Conservation (phyloP, 2,888 invertebrate genomes). For the Lutraria lutraria region DNA sequence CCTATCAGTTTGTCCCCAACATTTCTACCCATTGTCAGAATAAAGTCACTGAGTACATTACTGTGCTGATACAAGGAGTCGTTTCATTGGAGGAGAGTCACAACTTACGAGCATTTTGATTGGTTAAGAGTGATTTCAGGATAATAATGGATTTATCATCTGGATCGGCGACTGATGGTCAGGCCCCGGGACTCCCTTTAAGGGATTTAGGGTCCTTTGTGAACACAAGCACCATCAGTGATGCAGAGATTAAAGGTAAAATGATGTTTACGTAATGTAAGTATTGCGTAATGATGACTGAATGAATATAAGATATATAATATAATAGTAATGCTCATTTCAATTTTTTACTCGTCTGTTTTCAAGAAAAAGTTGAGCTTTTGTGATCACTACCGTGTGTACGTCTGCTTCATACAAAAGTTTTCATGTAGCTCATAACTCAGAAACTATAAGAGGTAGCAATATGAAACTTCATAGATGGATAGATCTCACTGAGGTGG, state of each 20-base stretch:
- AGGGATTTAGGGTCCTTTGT: slow-evolving; percentile 81
- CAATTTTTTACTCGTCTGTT: too few relatives aligned
- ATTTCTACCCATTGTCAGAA: not conserved
- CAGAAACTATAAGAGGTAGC: too few relatives aligned
- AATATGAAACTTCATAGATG: too few relatives aligned
- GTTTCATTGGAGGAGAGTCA: slow-evolving; percentile 39
- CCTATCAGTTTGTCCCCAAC: not conserved
- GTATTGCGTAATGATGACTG: too few relatives aligned
- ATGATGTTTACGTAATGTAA: too few relatives aligned
- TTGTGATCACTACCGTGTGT: too few relatives aligned
- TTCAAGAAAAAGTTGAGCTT: too few relatives aligned
- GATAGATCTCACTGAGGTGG: too few relatives aligned
- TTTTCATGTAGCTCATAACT: too few relatives aligned
- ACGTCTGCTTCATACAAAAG: too few relatives aligned
- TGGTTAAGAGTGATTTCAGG: not conserved
- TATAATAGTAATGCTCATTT: too few relatives aligned
- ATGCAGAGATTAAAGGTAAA: slow-evolving; percentile 82
- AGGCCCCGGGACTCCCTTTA: slow-evolving; percentile 71
- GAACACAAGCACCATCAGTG: slow-evolving; percentile 73
- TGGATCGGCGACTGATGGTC: not conserved
- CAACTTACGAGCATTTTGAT: not conserved
- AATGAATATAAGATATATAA: too few relatives aligned
- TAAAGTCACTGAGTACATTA: not conserved
- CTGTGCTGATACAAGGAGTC: not conserved
- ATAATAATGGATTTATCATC: slow-evolving; percentile 29